Percentiles rank a stretch among this genome's conserved stretches.
These are phyloP conservation scores for Eulemur coronatus DNA, from an alignment of 2,797 vertebrate species.

Conservation along the genomic window DNA sequence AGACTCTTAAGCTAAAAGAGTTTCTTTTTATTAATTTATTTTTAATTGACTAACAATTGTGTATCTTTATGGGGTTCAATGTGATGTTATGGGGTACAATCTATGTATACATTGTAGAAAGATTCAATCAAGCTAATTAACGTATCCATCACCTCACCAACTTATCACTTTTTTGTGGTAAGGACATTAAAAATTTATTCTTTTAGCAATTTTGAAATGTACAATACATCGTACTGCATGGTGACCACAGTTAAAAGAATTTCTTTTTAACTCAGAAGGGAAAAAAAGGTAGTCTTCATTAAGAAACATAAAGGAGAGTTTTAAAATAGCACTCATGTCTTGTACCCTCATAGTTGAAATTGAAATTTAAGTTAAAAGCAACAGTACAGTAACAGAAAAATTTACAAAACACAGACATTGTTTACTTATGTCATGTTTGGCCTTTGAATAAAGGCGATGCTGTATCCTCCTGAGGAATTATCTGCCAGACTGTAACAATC, in stretches of 20 bases:
- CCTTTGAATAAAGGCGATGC: neutral
- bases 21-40: neutral
- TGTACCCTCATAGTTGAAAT: neutral
- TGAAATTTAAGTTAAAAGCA: constrained; percentile 27
- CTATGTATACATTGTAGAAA: neutral
- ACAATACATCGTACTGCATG: neutral
- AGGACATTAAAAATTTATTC: neutral
- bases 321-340: neutral
- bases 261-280: constrained; percentile 32
- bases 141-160: neutral
- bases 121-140: neutral
- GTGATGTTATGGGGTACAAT: neutral
- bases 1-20: neutral
- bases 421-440: neutral
- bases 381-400: constrained; percentile 38
- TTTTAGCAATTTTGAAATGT: neutral
- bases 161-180: neutral
- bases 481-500: neutral
- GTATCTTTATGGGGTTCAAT: neutral
- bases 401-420: neutral
- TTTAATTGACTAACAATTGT: neutral
- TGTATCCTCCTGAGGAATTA: neutral
- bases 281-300: neutral
- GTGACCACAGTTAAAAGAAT: neutral
- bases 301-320: constrained; percentile 23